phyloP scores from a whole-genome alignment of 1,140 invertebrate species.

The Lordiphosa stackelbergi region DNA sequence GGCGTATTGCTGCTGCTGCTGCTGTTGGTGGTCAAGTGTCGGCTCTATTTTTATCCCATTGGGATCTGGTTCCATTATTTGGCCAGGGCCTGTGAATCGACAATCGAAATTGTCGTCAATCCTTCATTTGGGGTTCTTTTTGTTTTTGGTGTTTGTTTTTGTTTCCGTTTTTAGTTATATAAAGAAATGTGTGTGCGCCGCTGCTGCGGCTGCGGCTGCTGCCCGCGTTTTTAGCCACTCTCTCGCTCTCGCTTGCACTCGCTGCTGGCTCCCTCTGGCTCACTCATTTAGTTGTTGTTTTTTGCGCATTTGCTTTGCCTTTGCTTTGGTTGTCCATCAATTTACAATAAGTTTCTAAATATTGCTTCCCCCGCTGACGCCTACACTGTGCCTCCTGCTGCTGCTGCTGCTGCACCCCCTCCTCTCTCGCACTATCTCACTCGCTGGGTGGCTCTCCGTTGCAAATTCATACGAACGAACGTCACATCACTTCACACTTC shows the following conservation, averaged over 20 bases:
- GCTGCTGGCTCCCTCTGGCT: conserved; percentile 9
- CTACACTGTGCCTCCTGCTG: conserved; percentile 13
- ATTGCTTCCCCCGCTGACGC: conserved; percentile 14
- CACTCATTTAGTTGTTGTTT: conserved; percentile 21
- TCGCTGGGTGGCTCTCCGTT: conserved; percentile 6
- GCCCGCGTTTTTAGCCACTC: conserved; percentile 10
- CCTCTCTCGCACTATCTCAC: conserved; percentile 10
- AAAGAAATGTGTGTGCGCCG: conserved; percentile 45
- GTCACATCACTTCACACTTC: conserved; percentile 8
- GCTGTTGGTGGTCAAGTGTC: conserved; percentile 71
- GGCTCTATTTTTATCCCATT: conserved; percentile 77
- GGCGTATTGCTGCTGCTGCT: conserved; percentile 69
- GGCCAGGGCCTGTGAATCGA: conserved; percentile 59
- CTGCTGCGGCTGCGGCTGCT: conserved; percentile 4
- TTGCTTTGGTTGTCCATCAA: conserved; percentile 33
- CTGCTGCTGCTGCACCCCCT: no score
- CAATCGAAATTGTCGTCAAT: conserved; percentile 69
- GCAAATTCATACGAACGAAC: conserved; percentile 24
- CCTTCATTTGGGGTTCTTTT: conserved; percentile 13
- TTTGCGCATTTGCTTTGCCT: conserved; percentile 29
- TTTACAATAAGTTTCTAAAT: conserved; percentile 43
- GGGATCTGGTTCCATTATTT: conserved; percentile 77
- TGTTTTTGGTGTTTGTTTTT: conserved; percentile 18
- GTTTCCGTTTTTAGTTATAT: conserved; percentile 44
- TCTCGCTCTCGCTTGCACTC: conserved; percentile 3